Conservation (phyloP, 2,797 vertebrate genomes). For the Coregonus suidteri region DNA sequence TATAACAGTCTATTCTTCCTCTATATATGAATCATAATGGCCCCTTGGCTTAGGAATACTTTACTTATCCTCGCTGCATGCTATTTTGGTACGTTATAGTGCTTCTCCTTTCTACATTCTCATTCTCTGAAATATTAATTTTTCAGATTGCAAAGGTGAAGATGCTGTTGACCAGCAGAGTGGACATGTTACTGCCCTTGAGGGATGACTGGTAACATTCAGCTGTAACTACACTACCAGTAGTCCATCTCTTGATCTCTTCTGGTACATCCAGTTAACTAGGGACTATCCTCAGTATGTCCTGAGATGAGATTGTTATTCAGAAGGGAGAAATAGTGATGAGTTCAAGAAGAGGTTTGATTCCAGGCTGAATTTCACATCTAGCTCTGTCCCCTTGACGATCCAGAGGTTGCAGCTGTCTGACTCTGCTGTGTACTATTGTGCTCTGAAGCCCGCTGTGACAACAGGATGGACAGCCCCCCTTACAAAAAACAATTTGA, state of each 20-base stretch:
- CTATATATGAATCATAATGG: not conserved
- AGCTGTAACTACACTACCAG: constrained; percentile 28
- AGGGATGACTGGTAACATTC: constrained; percentile 28
- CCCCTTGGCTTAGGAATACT: not conserved
- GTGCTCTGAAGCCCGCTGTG: no score
- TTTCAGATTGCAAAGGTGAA: not conserved
- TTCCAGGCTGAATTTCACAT: no score
- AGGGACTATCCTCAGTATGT: no score
- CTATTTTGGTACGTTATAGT: not conserved
- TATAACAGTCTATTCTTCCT: not conserved
- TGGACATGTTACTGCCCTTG: not conserved
- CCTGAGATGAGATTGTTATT: no score
- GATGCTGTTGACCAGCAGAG: not conserved
- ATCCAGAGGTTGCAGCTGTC: no score
- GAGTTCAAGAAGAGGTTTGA: no score
- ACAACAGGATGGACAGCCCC: not conserved
- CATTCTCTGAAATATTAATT: not conserved
- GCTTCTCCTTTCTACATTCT: not conserved
- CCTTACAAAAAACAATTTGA: no score
- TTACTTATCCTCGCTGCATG: not conserved
- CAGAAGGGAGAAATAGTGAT: no score
- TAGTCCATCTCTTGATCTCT: not conserved
- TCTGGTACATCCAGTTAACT: constrained; percentile 44
- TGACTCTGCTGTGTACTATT: no score
- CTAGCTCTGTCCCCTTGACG: no score